Conservation (phyloP, 2,888 invertebrate genomes). For the Lasioglossum pauxillum region DNA sequence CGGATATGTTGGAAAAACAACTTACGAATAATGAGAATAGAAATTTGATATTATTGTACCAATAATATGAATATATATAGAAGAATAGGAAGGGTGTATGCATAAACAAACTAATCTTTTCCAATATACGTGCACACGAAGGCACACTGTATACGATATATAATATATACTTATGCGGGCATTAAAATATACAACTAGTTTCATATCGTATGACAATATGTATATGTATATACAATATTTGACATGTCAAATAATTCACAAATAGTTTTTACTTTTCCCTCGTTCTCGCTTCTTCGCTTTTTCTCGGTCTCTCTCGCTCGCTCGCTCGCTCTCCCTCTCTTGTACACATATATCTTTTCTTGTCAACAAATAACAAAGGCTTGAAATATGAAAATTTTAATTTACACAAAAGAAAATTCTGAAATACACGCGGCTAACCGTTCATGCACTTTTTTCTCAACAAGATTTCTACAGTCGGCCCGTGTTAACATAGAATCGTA, state of each 20-base stretch:
- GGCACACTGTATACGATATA: constrained; percentile 69
- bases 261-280: constrained; percentile 65
- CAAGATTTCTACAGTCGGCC: constrained; percentile 54
- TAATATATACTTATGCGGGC: constrained; percentile 77
- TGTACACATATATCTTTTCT: constrained; percentile 56
- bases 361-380: constrained; percentile 73
- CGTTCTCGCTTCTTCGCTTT: constrained; percentile 26
- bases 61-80: constrained; percentile 6
- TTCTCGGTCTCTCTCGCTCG: constrained; percentile 31
- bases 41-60: constrained; percentile 20
- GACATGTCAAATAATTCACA: constrained; percentile 82
- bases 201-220: constrained; percentile 79
- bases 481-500: constrained; percentile 66
- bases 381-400: constrained; percentile 62
- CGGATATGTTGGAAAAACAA: constrained; percentile 25
- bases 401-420: constrained; percentile 63
- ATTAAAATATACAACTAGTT: constrained; percentile 81
- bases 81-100: constrained; percentile 56
- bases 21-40: constrained; percentile 19
- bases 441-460: constrained; percentile 48
- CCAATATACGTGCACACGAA: constrained; percentile 63
- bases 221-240: constrained; percentile 82
- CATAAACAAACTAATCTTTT: constrained; percentile 63
- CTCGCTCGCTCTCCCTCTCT: constrained; percentile 26
- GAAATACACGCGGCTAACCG: constrained; percentile 52